Base-by-base conservation (phyloP, 2,888 invertebrate species). In the Pollenia amentaria region DNA sequence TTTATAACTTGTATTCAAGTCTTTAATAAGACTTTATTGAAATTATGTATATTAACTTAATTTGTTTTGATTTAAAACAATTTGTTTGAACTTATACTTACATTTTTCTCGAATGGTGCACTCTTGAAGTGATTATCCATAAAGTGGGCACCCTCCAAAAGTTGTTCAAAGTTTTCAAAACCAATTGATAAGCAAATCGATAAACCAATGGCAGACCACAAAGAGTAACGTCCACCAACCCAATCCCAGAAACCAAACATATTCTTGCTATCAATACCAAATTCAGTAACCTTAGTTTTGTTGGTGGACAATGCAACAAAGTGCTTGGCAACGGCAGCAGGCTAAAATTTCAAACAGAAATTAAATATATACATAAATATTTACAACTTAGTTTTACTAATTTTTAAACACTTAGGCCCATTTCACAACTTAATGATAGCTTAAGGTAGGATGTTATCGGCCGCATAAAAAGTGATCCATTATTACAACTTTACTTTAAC, bases 231-330 rank as follows among this genome's bases (percentile, higher is more conserved):
- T 89, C 99, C 99, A 48, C 99, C 99, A 62, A 99, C 99, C 99
- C 99, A 99, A 94, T 99, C 99, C 99, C 99, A 99, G 94, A 99
- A 99, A 29, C 97, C 99, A 94, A 99, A 99, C 99, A 99, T 99
- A 92, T 99, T 99, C 89, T 96, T 96, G 88, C 97, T 95, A 93
- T 99, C 97, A 90, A 99, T 99, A 16, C 99, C 99, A 94, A 99
- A 99, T 48, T 97, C 98, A 29, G 96, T 97, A n/a, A 99, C 99
- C 93, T 99, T 98, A 88, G 96, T 95, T 29, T 94, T 96, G 93
- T 99, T 99, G 0, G 99, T 99, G 4, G 99, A 99, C 14, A 99
- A 94, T 11, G 99, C 99, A 3, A 99, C 99, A 94, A 99, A 99
- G 93, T 99, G 99, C 92, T 98, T 98, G 16, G 99, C 98, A 10